phyloP scores from a whole-genome alignment of 2,888 invertebrate genomes.

The Luffia ferchaultella region DNA sequence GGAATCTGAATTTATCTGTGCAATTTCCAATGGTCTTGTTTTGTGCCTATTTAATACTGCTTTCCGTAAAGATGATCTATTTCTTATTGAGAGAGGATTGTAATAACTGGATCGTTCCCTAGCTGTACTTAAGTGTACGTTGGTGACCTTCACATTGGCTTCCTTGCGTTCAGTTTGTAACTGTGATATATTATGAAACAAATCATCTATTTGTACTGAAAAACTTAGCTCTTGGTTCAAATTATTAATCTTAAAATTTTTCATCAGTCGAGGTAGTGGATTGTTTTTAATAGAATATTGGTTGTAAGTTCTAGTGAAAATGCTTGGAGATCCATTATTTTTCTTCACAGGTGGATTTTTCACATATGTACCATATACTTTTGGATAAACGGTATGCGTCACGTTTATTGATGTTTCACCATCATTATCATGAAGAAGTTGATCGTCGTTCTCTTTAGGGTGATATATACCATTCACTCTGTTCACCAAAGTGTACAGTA shows the following conservation, averaged over 20 bases:
- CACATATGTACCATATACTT: slow-evolving; percentile 24
- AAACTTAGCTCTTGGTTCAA: slow-evolving; percentile 42
- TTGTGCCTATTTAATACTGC: slow-evolving; percentile 33
- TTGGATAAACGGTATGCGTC: slow-evolving; percentile 9
- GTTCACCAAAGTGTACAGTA: slow-evolving; percentile 41
- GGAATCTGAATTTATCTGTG: slow-evolving; percentile 3
- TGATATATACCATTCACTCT: slow-evolving; percentile 36
- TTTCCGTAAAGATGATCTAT: slow-evolving; percentile 38
- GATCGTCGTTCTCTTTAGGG: slow-evolving; percentile 42
- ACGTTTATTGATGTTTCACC: slow-evolving; percentile 6
- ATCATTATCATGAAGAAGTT: slow-evolving; percentile 30
- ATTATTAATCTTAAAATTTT: slow-evolving; percentile 32
- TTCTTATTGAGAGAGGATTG: slow-evolving; percentile 35
- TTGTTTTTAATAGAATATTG: slow-evolving; percentile 31
- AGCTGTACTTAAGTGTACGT: slow-evolving; percentile 19
- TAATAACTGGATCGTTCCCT: slow-evolving; percentile 37
- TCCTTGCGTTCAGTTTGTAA: slow-evolving; percentile 13
- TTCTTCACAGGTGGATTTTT: slow-evolving; percentile 25
- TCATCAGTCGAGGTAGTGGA: slow-evolving; percentile 35
- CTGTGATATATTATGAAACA: slow-evolving; percentile 29
- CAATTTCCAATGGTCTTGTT: slow-evolving; percentile 17
- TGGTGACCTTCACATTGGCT: slow-evolving; percentile 8
- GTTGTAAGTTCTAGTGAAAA: slow-evolving; percentile 38
- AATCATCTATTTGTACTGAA: slow-evolving; percentile 38
- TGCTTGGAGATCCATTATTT: slow-evolving; percentile 30